Evolutionary conservation across 1,140 invertebrate genomes (phyloP).

Genomic region (Drosophila saltans): DNA sequence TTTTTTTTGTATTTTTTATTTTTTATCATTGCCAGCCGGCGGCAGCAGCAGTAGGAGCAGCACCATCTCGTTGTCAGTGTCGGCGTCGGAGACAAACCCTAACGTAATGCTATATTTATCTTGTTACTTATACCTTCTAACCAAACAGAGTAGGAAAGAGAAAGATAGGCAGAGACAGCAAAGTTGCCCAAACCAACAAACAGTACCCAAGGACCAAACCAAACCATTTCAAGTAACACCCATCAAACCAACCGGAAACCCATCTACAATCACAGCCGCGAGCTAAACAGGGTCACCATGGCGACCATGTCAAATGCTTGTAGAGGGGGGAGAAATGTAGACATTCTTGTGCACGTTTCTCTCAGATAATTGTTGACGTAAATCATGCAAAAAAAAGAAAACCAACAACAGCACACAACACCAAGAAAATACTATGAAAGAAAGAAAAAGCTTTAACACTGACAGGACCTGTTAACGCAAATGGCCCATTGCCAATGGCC

Average conservation of each 20-base stretch:
- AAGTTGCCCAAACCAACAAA: slow-evolving; percentile 7
- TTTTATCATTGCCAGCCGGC: slow-evolving; percentile 53
- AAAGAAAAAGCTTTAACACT: slow-evolving; percentile 4
- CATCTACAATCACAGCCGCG: slow-evolving; percentile 1
- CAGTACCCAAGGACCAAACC: not conserved
- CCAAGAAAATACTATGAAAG: slow-evolving; percentile 13
- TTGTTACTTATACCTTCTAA: slow-evolving; percentile 45
- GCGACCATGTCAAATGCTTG: not conserved
- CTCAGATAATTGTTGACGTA: slow-evolving; percentile 71
- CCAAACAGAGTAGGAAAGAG: not conserved
- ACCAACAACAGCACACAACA: not conserved
- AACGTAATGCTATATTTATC: slow-evolving; percentile 66
- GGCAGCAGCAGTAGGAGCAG: not conserved
- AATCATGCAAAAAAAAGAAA: slow-evolving; percentile 56
- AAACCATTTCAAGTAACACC: not conserved
- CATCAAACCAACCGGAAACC: not conserved
- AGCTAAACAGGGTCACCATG: not conserved
- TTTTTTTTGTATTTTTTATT: not conserved
- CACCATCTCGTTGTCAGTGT: too few species aligned
- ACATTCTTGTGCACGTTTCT: slow-evolving; percentile 44
- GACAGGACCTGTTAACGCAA: slow-evolving; percentile 52
- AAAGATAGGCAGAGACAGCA: not conserved
- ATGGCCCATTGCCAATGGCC: slow-evolving; percentile 12
- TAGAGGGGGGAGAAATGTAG: slow-evolving; percentile 1
- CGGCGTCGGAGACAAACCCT: slow-evolving; percentile 9